A percentile compares a stretch with the other conserved stretches of the same genome.
Evolutionary conservation across 2,888 invertebrate species (phyloP).

Genomic region (Trichacis sp.): DNA sequence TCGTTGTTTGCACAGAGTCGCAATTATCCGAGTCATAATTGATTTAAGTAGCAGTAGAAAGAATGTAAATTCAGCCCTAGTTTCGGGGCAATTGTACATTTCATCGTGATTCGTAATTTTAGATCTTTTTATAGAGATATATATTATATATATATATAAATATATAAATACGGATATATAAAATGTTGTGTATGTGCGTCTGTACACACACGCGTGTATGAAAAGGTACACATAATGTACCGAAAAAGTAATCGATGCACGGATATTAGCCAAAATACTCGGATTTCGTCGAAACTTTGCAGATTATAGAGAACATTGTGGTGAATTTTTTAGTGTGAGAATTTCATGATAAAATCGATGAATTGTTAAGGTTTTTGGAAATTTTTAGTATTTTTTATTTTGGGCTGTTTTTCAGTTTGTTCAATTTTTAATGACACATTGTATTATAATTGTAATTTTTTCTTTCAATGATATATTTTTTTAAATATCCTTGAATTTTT

Average conservation of each 20-base stretch:
- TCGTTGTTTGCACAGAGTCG: slow-evolving; percentile 43
- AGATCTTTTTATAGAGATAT: slow-evolving; percentile 38
- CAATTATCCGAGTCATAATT: slow-evolving; percentile 40
- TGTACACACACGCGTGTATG: slow-evolving; percentile 6
- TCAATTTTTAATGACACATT: too few species aligned
- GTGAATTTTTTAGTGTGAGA: too few species aligned
- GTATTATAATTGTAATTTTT: neutral
- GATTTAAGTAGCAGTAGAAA: slow-evolving; percentile 28
- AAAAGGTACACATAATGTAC: slow-evolving; percentile 4
- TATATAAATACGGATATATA: slow-evolving; percentile 16
- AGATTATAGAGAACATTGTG: too few species aligned
- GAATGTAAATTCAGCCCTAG: slow-evolving; percentile 37
- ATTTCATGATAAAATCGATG: neutral
- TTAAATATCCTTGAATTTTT: neutral
- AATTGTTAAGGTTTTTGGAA: too few species aligned
- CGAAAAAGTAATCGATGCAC: neutral
- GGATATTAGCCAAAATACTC: neutral
- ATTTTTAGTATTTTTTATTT: neutral
- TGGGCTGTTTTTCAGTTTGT: neutral
- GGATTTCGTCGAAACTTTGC: neutral
- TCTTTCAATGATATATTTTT: neutral
- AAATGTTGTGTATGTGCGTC: slow-evolving; percentile 8
- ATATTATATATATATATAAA: slow-evolving; percentile 34
- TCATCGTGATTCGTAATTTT: slow-evolving; percentile 37
- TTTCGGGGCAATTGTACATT: slow-evolving; percentile 37